Evolutionary conservation across 2,888 invertebrate genomes (phyloP), one percentile per base, ranked within the genome.

Genomic region (Eristalis tenax): DNA sequence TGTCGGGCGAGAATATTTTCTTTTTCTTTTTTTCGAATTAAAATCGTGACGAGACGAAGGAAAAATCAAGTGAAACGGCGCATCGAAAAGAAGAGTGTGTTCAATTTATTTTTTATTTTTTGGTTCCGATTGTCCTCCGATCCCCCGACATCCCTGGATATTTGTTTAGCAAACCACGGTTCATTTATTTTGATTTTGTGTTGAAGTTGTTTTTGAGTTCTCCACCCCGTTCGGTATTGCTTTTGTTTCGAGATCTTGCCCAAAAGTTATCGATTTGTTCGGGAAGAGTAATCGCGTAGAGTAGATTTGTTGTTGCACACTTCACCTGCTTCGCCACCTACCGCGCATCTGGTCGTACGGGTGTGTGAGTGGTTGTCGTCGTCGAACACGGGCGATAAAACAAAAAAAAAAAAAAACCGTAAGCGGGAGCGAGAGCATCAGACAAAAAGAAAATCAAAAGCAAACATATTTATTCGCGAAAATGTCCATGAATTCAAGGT

Each of bases 401-500:
- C 4, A 28, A 32, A 32, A 32, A 32, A 5, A 74, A 28, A 50
- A 66, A 50, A 68, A n/a, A 57, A 6, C 70, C 56, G 65, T 43
- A 50, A 35, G 50, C 18, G 43, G 35, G 23, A 43, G 61, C 26
- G 59, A 59, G 59, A 59, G 59, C 59, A 59, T 13, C 11, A 11
- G 56, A 56, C 15, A 61, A 38, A 15, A 61, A 43, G 11, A 32
- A 43, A 64, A 26, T 35, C 13, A 57, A 43, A 11, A 66, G 1
- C 4, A 1, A 32, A 59, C 10, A n/a, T 23, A n/a, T 18, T 56
- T 59, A 57, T 43, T 26, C 23, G 74, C 83, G 6, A 83, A 78
- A 83, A 86, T 83, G 86, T 75, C 78, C 56, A 75, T 50, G 63
- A 66, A 71, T 75, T 79, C 86, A 83, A 86, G 82, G 82, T 78